phyloP scores from a whole-genome alignment of 2,797 vertebrate genomes.

The Hyperoplus lanceolatus region DNA sequence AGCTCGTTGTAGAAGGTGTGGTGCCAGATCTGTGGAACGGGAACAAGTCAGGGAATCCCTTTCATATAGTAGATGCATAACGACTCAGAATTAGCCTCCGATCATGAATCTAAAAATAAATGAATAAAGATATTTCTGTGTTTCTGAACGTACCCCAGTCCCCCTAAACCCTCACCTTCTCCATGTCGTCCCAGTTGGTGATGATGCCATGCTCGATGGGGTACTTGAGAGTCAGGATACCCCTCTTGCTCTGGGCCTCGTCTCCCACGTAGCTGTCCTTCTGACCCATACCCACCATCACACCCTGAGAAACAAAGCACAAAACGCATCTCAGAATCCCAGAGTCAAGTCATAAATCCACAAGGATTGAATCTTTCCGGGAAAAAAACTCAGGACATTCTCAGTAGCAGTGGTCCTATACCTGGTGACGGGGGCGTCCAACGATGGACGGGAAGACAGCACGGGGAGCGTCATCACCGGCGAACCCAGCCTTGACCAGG shows the following conservation, averaged over 20 bases:
- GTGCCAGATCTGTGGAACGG: slow-evolving; percentile 93
- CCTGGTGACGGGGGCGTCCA: slow-evolving; percentile 97
- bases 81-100: background rate
- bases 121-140: background rate
- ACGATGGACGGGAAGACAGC: slow-evolving; percentile 98
- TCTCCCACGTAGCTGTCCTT: slow-evolving; percentile 99
- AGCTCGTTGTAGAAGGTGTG: slow-evolving; percentile 99
- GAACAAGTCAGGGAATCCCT: background rate
- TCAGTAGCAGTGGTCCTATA: slow-evolving; percentile 51
- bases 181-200: slow-evolving; percentile 99
- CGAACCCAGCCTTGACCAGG: slow-evolving; percentile 97
- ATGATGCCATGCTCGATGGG: slow-evolving; percentile 99
- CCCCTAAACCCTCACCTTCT: slow-evolving; percentile 87
- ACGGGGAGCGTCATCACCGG: slow-evolving; percentile 96
- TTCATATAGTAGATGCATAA: background rate
- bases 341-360: background rate
- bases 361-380: background rate
- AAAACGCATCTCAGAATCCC: slow-evolving; percentile 41
- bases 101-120: background rate
- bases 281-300: slow-evolving; percentile 99
- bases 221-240: slow-evolving; percentile 98
- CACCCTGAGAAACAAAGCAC: slow-evolving; percentile 85
- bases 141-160: background rate
- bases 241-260: slow-evolving; percentile 98
- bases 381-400: background rate